Conservation (phyloP, 2,113 vertebrate genomes). For the Ophiodon elongatus region DNA sequence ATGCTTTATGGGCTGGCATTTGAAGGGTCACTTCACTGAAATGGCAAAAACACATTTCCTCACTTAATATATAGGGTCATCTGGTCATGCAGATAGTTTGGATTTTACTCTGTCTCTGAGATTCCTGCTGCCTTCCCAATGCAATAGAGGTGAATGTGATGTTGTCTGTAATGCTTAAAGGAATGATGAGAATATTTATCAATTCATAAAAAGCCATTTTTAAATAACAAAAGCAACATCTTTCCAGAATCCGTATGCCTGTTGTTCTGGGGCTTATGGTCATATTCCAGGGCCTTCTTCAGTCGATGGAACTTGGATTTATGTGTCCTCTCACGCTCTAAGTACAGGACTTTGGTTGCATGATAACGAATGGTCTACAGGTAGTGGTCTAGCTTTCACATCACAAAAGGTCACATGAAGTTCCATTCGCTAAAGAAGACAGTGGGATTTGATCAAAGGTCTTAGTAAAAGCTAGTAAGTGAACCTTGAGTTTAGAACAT, state of each 20-base stretch:
- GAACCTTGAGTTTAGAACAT: conserved; percentile 1
- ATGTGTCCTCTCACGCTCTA: not conserved
- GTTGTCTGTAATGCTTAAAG: not conserved
- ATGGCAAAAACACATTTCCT: conserved; percentile 9
- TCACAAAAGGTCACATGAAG: not conserved
- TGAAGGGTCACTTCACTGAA: conserved; percentile 25
- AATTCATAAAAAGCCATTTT: not conserved
- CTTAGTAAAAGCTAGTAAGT: not conserved
- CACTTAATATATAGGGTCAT: not conserved
- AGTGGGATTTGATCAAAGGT: not conserved
- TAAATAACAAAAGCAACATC: not conserved
- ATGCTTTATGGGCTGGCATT: conserved; percentile 10
- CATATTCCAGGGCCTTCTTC: not conserved
- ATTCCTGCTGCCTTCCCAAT: not conserved
- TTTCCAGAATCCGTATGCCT: not conserved
- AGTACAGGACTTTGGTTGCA: not conserved
- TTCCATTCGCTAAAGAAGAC: not conserved
- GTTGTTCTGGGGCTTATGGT: not conserved
- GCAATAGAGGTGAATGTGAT: not conserved
- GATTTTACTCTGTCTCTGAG: not conserved
- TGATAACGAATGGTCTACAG: not conserved
- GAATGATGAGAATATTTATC: not conserved
- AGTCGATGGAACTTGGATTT: not conserved
- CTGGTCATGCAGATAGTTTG: not conserved
- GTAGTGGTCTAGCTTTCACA: not conserved